These are phyloP conservation scores for Leptodactylus fallax DNA, from an alignment of 2,797 vertebrate genomes.

Conservation along the genomic window DNA sequence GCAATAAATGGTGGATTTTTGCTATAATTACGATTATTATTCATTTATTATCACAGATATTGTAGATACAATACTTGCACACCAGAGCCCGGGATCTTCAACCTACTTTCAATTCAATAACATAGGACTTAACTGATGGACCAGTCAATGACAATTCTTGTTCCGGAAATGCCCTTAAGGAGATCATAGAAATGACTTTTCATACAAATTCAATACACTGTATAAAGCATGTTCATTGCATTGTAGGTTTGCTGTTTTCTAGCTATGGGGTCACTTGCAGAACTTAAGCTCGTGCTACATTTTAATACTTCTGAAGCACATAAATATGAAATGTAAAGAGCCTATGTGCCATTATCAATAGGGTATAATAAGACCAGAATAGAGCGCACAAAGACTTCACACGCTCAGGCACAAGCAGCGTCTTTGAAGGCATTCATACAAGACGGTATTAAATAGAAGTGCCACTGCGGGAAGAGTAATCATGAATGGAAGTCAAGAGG, in stretches of 20 bases:
- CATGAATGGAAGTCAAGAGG: constrained; percentile 46
- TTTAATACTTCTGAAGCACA: constrained; percentile 8
- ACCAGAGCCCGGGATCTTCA: too few species aligned
- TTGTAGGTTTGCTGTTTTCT: background rate
- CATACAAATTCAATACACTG: background rate
- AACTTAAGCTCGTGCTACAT: background rate
- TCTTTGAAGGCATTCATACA: constrained; percentile 27
- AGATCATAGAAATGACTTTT: background rate
- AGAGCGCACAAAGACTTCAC: constrained; percentile 7
- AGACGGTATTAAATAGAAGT: constrained; percentile 9
- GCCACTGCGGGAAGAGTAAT: constrained; percentile 17
- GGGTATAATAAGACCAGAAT: constrained; percentile 15
- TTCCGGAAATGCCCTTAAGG: background rate
- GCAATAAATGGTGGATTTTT: too few species aligned
- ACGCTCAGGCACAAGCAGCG: constrained; percentile 13
- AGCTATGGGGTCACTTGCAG: background rate
- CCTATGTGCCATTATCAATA: background rate
- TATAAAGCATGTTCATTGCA: background rate
- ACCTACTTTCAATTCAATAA: background rate
- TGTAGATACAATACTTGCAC: background rate
- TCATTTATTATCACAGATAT: too few species aligned
- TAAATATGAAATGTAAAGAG: constrained; percentile 13
- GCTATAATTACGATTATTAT: too few species aligned
- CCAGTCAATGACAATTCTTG: background rate
- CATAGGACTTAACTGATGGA: background rate